phyloP scores from a whole-genome alignment of 1,140 invertebrate species.

The Platyscapa corneri region DNA sequence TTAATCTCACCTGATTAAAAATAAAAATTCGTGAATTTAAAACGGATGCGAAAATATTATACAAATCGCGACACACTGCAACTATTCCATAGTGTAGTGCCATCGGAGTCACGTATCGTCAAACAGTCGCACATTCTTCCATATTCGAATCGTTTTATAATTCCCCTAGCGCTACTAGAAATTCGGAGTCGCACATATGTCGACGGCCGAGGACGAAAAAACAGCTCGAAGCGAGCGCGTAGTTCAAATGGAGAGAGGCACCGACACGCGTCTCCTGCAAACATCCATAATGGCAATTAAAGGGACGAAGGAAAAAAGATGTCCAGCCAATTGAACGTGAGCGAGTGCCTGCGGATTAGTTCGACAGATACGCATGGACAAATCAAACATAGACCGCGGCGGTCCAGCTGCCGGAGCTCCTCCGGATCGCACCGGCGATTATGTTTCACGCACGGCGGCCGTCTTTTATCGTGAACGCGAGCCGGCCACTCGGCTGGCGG shows the following conservation, averaged over 20 bases:
- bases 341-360: constrained; percentile 25
- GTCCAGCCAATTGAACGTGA: not conserved
- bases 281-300: constrained; percentile 25
- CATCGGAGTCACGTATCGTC: too few relatives aligned
- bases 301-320: not conserved
- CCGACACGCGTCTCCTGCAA: not conserved
- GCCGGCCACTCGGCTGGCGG: constrained; percentile 26
- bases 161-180: constrained; percentile 3
- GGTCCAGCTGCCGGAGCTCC: constrained; percentile 36
- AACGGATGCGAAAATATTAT: too few relatives aligned
- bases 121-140: too few relatives aligned
- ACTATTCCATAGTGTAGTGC: too few relatives aligned
- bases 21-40: too few relatives aligned
- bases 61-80: too few relatives aligned
- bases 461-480: constrained; percentile 32
- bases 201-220: not conserved
- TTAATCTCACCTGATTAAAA: too few relatives aligned
- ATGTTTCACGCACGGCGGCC: constrained; percentile 38
- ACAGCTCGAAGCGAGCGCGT: too few relatives aligned
- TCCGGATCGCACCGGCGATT: constrained; percentile 43
- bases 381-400: constrained; percentile 42
- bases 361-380: constrained; percentile 9
- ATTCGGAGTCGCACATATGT: not conserved
- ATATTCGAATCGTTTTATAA: not conserved
- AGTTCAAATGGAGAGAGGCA: too few relatives aligned